A percentile compares a stretch with the other conserved stretches of the same genome.
phyloP scores from a whole-genome alignment of 2,888 invertebrate species.

The Drosophila neotestacea region DNA sequence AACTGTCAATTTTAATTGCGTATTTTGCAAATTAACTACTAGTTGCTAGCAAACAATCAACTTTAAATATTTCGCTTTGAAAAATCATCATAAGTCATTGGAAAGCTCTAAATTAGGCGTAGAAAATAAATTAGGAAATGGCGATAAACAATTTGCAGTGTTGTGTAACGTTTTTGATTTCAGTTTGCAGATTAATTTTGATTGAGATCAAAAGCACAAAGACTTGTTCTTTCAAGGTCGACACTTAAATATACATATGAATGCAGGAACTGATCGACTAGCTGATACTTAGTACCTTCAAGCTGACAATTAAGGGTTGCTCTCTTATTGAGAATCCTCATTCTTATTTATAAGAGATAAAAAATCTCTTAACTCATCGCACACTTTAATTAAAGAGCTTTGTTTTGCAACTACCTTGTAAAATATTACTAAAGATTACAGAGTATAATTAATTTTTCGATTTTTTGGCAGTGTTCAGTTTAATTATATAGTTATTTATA shows the following conservation, averaged over 20 bases:
- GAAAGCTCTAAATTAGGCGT: not conserved
- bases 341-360: not conserved
- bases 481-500: constrained; percentile 13
- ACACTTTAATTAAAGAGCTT: not conserved
- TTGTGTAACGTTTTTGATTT: constrained; percentile 11
- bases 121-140: not conserved
- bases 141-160: constrained; percentile 3
- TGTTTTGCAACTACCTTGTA: not conserved
- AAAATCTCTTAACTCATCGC: not conserved
- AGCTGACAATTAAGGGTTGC: not conserved
- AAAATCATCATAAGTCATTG: not conserved
- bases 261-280: constrained; percentile 2
- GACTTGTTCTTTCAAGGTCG: constrained; percentile 3
- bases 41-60: constrained; percentile 4
- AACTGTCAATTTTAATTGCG: constrained; percentile 1
- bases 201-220: not conserved
- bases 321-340: not conserved
- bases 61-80: no score
- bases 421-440: not conserved
- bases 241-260: not conserved
- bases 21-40: constrained; percentile 7
- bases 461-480: constrained; percentile 14
- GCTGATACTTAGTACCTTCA: not conserved
- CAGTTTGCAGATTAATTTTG: not conserved
- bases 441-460: constrained; percentile 13